Base-by-base conservation (phyloP, 2,888 invertebrate species). In the Cepaea hortensis region DNA sequence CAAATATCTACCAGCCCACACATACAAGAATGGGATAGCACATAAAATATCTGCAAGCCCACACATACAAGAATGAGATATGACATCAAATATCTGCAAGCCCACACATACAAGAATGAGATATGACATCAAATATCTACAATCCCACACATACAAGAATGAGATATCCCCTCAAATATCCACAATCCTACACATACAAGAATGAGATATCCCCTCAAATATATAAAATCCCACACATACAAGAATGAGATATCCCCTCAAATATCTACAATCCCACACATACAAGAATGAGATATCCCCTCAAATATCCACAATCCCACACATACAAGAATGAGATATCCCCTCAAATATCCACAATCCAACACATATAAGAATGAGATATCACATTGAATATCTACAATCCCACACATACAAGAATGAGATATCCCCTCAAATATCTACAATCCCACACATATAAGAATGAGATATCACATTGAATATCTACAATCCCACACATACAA, bases 211-310 rank as follows among this genome's bases (percentile, higher is more conserved):
- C 50, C 23, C 18, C 11, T 46, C 7, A 81, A 65, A 75, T 3
- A 50, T n/a, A n/a, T n/a, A n/a, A n/a, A n/a, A n/a, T n/a, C 97
- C 95, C 96, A 92, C 68, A 93, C 23, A 86, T 35, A 20, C 46
- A 61, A 81, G 46, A 20, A 65, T n/a, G 79, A 72, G n/a, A n/a
- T 4, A 77, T 46, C n/a, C 23, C 18, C 11, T 46, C 7, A 85
- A 50, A 75, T 3, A 50, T 65, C n/a, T 50, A 80, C 68, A 70
- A 35, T 0, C 35, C 35, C 35, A 35, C 35, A 35, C 35, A 35
- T 35, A 35, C 35, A 35, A 35, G 35, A 35, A 35, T 35, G 35
- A 35, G 35, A 35, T 35, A 35, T 35, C 0, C 0, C 65, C 1
- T 65, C 65, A 15, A 1, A 18, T 65, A 65, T 15, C 65, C 2